Evolutionary conservation across 2,888 invertebrate species (phyloP), one percentile per base, ranked within the genome.

Genomic region (Germaria angustata): DNA sequence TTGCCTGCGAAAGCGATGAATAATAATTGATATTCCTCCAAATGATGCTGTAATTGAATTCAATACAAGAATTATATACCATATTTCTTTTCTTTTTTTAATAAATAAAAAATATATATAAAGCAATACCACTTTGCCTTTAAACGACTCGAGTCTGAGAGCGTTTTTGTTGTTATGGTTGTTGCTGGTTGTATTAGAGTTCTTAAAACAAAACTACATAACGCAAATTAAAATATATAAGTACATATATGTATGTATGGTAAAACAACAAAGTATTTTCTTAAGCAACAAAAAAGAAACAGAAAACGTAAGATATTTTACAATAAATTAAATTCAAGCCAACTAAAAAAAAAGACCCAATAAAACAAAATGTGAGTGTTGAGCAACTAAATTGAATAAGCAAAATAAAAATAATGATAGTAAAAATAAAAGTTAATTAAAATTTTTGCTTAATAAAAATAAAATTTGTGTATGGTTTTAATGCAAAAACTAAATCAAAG

Each of bases 11-110:
- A 17, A 59, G 32, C 17, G 39, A 65, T 44, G 24, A 79, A 57
- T 69, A 77, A 41, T 49, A 69, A 28, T 46, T 57, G 28, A 65
- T 41, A 69, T 73, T 63, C 41, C 39, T 4, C 34, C 34, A 68
- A 65, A 73, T 63, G 81, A 82, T 78, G 78, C 81, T 82, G 81
- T 79, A 79, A 79, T 77, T 77, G 39, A 72, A 69, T 80, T 75
- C 22, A 39, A 46, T 36, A 63, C 39, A 59, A 80, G 53, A 57
- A 28, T 55, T 61, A 17, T 66, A 28, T 13, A 32, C 2, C 32
- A 53, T 5, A 53, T 39, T 32, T 69, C 34, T 34, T 34, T 28
- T 22, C 17, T 32, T 32, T 53, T 28, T 28, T 61, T 44, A 6
- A 15, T 28, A 28, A 28, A 28, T 5, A 41, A 57, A 71, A n/a